phyloP scores from a whole-genome alignment of 1,140 invertebrate genomes.

The Acromyrmex charruanus region DNA sequence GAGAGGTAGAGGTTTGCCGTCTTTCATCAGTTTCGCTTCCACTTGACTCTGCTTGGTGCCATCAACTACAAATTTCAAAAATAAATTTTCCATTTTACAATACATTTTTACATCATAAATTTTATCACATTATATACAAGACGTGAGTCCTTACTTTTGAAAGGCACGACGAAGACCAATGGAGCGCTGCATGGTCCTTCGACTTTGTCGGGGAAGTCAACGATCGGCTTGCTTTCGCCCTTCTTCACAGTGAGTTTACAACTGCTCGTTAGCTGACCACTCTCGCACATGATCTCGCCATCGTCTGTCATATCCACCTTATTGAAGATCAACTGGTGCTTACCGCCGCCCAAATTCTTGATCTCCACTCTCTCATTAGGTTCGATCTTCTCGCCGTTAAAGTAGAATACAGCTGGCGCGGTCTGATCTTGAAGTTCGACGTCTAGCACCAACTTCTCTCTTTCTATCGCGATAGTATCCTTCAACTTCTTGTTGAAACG shows the following conservation, averaged over 20 bases:
- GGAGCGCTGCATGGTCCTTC: slow-evolving; percentile 93
- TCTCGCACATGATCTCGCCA: slow-evolving; percentile 95
- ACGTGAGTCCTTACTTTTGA: slow-evolving; percentile 90
- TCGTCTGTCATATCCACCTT: slow-evolving; percentile 93
- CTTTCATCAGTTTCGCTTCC: slow-evolving; percentile 95
- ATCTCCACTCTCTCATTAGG: slow-evolving; percentile 94
- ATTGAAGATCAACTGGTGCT: slow-evolving; percentile 96
- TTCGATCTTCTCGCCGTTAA: slow-evolving; percentile 95
- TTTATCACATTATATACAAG: neutral
- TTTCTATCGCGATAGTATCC: slow-evolving; percentile 96
- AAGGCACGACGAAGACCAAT: slow-evolving; percentile 95
- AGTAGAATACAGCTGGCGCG: slow-evolving; percentile 96
- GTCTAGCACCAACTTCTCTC: slow-evolving; percentile 95
- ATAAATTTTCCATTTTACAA: neutral
- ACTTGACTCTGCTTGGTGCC: slow-evolving; percentile 95
- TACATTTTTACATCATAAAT: neutral
- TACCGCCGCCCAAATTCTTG: slow-evolving; percentile 96
- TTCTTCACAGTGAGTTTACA: slow-evolving; percentile 95
- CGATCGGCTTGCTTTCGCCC: slow-evolving; percentile 93
- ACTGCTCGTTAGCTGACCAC: slow-evolving; percentile 92
- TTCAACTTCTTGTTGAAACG: slow-evolving; percentile 98
- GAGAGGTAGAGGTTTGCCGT: slow-evolving; percentile 94
- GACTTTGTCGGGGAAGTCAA: slow-evolving; percentile 93
- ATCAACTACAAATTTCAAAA: slow-evolving; percentile 88
- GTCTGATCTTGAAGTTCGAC: slow-evolving; percentile 98